Conservation (phyloP, 2,113 vertebrate species). For the Siphamia tubifer region DNA sequence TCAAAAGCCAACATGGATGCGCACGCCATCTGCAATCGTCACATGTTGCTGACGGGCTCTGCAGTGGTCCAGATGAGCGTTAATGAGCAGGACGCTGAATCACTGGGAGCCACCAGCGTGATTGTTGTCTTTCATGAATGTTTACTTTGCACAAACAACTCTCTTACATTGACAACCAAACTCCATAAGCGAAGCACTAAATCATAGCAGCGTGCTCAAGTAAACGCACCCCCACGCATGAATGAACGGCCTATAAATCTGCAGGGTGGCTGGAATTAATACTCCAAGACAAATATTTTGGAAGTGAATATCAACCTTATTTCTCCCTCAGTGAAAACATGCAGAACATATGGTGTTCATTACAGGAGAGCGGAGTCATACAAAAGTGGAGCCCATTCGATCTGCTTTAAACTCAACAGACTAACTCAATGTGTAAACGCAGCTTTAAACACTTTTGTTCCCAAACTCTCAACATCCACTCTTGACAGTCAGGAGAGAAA, state of each 20-base stretch:
- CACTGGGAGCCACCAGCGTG: neutral
- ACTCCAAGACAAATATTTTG: constrained; percentile 49
- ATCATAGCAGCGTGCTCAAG: neutral
- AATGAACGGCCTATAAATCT: constrained; percentile 24
- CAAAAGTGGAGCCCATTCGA: constrained; percentile 2
- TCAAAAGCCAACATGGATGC: neutral
- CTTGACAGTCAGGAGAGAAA: neutral
- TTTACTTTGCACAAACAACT: neutral
- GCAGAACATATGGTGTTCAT: constrained; percentile 52
- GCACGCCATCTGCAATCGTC: neutral
- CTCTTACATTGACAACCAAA: neutral
- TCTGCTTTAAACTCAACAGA: constrained; percentile 2
- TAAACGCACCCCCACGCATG: neutral
- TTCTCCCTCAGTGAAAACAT: constrained; percentile 28
- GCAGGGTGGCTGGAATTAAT: constrained; percentile 16
- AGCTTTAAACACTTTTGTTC: neutral
- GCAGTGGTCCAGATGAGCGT: constrained; percentile 4
- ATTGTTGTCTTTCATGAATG: neutral
- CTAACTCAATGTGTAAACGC: neutral
- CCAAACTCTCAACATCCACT: neutral
- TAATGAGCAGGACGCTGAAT: constrained; percentile 12
- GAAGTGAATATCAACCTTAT: constrained; percentile 33
- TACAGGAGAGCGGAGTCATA: constrained; percentile 24
- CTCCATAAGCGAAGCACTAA: neutral
- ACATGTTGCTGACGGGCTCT: neutral